These are phyloP conservation scores for Choloepus didactylus DNA, from an alignment of 2,797 vertebrate species.

Conservation along the genomic window DNA sequence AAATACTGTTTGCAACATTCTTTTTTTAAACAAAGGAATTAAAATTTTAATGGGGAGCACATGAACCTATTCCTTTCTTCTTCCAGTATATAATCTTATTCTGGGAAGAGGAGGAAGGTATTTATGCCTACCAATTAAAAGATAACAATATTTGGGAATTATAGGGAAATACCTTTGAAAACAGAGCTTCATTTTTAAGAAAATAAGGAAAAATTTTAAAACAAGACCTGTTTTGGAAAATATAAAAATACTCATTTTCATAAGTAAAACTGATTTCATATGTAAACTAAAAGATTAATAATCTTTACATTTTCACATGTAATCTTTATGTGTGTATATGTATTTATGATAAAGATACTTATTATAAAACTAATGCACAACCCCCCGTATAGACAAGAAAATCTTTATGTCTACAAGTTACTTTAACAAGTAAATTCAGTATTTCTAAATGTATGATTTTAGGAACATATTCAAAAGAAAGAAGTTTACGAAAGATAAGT, in stretches of 20 bases:
- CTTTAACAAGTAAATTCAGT: slow-evolving; percentile 56
- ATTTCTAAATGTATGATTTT: slow-evolving; percentile 24
- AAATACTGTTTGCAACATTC: background rate
- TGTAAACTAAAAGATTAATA: background rate
- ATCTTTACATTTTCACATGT: slow-evolving; percentile 15
- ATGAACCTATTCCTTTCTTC: background rate
- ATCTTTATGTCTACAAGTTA: slow-evolving; percentile 38
- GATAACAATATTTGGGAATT: background rate
- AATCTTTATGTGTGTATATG: background rate
- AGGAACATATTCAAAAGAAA: slow-evolving; percentile 26
- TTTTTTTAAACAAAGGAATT: background rate
- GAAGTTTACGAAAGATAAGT: background rate
- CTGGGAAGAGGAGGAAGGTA: background rate
- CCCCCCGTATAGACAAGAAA: background rate
- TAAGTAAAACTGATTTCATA: background rate
- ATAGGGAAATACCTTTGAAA: background rate
- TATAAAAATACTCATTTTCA: background rate
- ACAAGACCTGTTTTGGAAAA: background rate
- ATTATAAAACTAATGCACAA: background rate
- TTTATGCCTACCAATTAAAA: background rate
- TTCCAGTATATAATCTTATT: background rate
- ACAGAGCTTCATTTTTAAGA: background rate
- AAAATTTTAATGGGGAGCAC: background rate
- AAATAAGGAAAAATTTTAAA: background rate
- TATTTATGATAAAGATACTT: background rate